Evolutionary conservation across 2,888 invertebrate genomes (phyloP).

Genomic region (Cheilosia vulpina): DNA sequence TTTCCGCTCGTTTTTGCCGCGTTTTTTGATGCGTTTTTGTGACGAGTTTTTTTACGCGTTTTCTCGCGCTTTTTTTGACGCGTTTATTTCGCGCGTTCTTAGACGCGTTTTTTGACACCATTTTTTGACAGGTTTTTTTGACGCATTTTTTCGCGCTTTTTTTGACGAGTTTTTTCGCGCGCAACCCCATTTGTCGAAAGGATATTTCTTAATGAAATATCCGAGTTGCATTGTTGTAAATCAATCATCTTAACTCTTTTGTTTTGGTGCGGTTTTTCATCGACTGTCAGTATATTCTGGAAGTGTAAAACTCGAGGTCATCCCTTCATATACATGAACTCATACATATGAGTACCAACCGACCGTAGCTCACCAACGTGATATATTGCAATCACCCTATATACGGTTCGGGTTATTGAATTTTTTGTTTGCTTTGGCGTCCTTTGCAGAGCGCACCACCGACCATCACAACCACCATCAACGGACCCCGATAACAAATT

Average conservation of each 20-base stretch:
- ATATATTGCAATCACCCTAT: slow-evolving; percentile 54
- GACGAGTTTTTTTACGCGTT: too few relatives aligned
- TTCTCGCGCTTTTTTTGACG: too few relatives aligned
- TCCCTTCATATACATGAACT: not conserved
- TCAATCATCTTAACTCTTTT: not conserved
- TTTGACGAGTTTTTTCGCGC: too few relatives aligned
- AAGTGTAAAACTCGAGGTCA: slow-evolving; percentile 9
- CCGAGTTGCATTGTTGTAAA: not conserved
- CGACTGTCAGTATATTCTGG: not conserved
- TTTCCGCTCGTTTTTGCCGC: too few relatives aligned
- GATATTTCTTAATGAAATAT: too few relatives aligned
- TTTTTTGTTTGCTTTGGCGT: slow-evolving; percentile 26
- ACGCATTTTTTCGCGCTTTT: too few relatives aligned
- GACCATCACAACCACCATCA: slow-evolving; percentile 59
- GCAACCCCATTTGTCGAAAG: too few relatives aligned
- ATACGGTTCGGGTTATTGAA: slow-evolving; percentile 42
- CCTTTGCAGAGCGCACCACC: slow-evolving; percentile 15
- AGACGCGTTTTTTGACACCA: too few relatives aligned
- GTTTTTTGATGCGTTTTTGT: too few relatives aligned
- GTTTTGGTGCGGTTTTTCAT: not conserved
- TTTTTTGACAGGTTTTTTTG: too few relatives aligned
- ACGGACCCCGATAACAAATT: slow-evolving; percentile 76
- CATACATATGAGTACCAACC: not conserved
- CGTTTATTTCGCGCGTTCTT: too few relatives aligned
- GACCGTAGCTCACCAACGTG: slow-evolving; percentile 14